Conservation (phyloP, 2,888 invertebrate genomes). For the Hypolimnas misippus region DNA sequence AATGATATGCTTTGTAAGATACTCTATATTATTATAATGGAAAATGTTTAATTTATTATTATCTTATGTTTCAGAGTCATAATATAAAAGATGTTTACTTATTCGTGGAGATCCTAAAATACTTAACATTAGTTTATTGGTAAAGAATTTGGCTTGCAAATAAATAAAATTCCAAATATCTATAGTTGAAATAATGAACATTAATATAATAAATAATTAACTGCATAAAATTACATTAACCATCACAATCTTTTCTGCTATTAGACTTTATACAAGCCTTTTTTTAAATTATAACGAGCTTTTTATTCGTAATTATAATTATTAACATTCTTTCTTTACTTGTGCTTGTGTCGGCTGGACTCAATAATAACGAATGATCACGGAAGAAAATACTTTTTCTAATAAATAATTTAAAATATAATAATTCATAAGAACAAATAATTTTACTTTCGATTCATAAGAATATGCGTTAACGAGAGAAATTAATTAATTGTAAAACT, state of each 20-base stretch:
- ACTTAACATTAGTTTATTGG: neutral
- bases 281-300: no score
- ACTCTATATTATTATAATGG: neutral
- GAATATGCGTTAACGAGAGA: neutral
- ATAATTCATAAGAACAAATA: neutral
- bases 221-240: no score
- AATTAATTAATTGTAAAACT: no score
- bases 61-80: neutral
- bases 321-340: no score
- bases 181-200: no score
- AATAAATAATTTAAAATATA: neutral
- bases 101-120: no score
- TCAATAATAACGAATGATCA: neutral
- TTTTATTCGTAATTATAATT: no score
- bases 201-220: no score
- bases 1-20: conserved; percentile 9
- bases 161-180: neutral
- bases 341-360: neutral
- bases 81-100: neutral
- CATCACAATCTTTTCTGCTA: no score
- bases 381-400: neutral
- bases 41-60: neutral
- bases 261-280: no score
- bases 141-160: neutral
- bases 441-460: neutral